Percentiles rank a stretch among this genome's conserved stretches.
Conservation (phyloP, 2,113 vertebrate species). For the Mandrillus leucophaeus region DNA sequence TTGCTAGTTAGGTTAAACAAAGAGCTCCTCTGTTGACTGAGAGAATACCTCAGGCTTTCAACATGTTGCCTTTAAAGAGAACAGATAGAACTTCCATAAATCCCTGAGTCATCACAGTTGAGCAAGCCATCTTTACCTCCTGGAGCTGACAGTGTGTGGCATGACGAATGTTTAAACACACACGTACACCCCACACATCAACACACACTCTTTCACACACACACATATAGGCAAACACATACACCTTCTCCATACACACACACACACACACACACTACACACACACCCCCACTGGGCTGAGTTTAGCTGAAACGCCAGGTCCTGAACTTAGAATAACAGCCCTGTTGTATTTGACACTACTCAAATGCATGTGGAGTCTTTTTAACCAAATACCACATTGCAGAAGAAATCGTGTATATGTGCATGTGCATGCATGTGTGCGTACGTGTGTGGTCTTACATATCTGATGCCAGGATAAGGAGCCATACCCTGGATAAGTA, state of each 20-base stretch:
- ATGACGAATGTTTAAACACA: background rate
- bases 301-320: background rate
- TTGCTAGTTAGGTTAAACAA: conserved; percentile 44
- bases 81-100: conserved; percentile 3
- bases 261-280: too few relatives aligned
- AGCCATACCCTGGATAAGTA: background rate
- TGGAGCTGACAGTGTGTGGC: background rate
- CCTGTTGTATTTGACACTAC: background rate
- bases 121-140: background rate
- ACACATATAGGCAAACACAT: background rate
- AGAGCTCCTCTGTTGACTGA: conserved; percentile 41
- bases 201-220: background rate
- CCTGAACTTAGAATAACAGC: background rate
- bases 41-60: background rate
- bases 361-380: background rate
- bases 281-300: background rate
- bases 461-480: background rate
- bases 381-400: background rate
- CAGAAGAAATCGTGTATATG: background rate
- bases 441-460: background rate
- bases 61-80: background rate
- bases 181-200: background rate
- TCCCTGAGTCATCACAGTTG: background rate
- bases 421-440: too few relatives aligned
- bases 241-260: background rate